Conservation (phyloP, 2,113 vertebrate species). For the Phalacrocorax pelagicus region DNA sequence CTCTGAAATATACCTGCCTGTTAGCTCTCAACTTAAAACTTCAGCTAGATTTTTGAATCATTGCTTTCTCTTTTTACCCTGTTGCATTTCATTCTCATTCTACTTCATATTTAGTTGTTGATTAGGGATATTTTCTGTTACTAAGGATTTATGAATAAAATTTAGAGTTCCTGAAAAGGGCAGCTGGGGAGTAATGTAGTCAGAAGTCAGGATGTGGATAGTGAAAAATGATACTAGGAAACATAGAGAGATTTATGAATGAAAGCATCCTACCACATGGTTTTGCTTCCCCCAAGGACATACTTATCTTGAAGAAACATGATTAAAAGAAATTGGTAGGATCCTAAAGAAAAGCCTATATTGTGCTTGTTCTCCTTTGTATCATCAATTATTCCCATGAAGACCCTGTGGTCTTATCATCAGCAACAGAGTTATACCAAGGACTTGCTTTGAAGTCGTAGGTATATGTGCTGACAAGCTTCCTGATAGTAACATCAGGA, state of each 20-base stretch:
- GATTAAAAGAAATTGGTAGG: neutral
- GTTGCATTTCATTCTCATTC: neutral
- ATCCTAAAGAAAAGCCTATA: neutral
- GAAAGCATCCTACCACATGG: neutral
- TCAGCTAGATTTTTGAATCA: constrained; percentile 16
- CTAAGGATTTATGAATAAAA: neutral
- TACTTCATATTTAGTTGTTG: neutral
- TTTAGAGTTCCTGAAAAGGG: neutral
- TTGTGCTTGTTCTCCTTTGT: neutral
- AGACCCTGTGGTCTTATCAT: neutral
- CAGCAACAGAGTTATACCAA: neutral
- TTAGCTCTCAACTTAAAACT: constrained; percentile 24
- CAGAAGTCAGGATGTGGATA: neutral
- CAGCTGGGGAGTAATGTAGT: neutral
- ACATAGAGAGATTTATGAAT: neutral
- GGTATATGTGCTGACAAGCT: neutral
- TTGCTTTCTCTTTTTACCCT: neutral
- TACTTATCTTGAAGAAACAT: neutral
- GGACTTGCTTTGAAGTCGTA: neutral
- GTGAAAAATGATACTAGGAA: neutral
- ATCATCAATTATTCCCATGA: neutral
- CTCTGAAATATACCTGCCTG: constrained; percentile 27
- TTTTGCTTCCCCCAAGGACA: neutral
- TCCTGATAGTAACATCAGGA: neutral
- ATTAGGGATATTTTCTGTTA: constrained; percentile 17